Evolutionary conservation across 2,797 vertebrate species (phyloP).

Genomic region (Hippocampus kuda): DNA sequence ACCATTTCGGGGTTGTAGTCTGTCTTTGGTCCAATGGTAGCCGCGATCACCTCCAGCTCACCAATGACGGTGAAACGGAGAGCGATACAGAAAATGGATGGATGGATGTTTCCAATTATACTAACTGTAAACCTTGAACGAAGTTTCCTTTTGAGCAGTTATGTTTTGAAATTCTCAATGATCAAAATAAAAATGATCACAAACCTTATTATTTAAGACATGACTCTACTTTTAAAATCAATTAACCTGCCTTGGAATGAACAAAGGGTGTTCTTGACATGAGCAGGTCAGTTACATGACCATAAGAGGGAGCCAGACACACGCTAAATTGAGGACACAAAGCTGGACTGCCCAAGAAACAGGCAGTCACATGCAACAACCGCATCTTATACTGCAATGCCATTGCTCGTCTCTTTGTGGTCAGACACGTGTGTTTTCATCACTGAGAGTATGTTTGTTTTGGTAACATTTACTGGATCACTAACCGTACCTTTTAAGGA

Average conservation of each 20-base stretch:
- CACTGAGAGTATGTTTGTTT: too few species aligned
- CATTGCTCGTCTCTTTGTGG: slow-evolving; percentile 12
- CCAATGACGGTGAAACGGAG: too few species aligned
- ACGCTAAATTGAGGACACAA: slow-evolving; percentile 5
- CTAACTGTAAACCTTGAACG: too few species aligned
- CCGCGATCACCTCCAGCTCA: too few species aligned
- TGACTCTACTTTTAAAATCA: not conserved
- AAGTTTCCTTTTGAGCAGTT: too few species aligned
- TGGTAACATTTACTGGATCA: not conserved
- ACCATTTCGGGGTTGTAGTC: too few species aligned
- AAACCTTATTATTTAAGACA: not conserved
- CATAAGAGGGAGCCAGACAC: slow-evolving; percentile 53
- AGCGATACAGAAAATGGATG: too few species aligned
- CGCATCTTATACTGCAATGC: slow-evolving; percentile 25
- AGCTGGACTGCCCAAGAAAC: slow-evolving; percentile 16
- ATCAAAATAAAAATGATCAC: not conserved
- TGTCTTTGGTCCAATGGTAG: too few species aligned
- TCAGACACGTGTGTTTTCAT: not conserved
- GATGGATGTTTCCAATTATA: too few species aligned
- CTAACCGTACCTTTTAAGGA: not conserved
- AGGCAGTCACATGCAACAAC: slow-evolving; percentile 31
- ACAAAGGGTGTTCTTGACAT: not conserved
- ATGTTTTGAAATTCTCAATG: not conserved
- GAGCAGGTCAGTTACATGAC: slow-evolving; percentile 1
- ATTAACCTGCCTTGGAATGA: too few species aligned